Evolutionary conservation across 2,113 vertebrate genomes (phyloP).

Genomic region (Nesogale talazaci): DNA sequence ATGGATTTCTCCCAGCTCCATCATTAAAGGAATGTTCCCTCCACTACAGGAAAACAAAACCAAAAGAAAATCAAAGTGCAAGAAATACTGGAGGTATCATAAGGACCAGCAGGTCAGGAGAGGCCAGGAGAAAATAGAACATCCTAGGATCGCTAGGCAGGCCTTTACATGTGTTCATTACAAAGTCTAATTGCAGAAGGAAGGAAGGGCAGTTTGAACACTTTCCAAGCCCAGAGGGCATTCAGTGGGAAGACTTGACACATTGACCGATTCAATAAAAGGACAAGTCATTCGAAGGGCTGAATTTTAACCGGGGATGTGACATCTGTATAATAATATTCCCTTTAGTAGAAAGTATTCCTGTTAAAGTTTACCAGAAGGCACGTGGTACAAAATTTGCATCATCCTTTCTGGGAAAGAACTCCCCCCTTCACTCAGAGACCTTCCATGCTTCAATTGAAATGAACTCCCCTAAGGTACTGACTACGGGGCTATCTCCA

Average conservation of each 20-base stretch:
- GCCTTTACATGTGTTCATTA: constrained; percentile 65
- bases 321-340: not conserved
- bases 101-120: constrained; percentile 43
- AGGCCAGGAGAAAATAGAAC: constrained; percentile 60
- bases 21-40: not conserved
- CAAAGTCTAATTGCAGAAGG: constrained; percentile 70
- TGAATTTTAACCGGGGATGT: constrained; percentile 53
- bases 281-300: constrained; percentile 1
- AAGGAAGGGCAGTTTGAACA: constrained; percentile 73
- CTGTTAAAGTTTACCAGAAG: constrained; percentile 32
- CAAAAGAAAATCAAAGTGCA: not conserved
- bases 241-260: constrained; percentile 69
- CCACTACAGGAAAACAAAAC: constrained; percentile 36
- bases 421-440: not conserved
- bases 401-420: not conserved
- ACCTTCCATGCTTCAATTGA: not conserved
- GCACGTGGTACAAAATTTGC: not conserved
- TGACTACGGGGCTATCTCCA: not conserved
- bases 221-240: constrained; percentile 72
- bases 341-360: not conserved
- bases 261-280: constrained; percentile 63
- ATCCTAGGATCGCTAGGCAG: constrained; percentile 55
- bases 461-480: not conserved
- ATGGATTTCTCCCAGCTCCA: not conserved
- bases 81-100: not conserved